Evolutionary conservation across 2,888 invertebrate species (phyloP).

Genomic region (Sinelater perroti): DNA sequence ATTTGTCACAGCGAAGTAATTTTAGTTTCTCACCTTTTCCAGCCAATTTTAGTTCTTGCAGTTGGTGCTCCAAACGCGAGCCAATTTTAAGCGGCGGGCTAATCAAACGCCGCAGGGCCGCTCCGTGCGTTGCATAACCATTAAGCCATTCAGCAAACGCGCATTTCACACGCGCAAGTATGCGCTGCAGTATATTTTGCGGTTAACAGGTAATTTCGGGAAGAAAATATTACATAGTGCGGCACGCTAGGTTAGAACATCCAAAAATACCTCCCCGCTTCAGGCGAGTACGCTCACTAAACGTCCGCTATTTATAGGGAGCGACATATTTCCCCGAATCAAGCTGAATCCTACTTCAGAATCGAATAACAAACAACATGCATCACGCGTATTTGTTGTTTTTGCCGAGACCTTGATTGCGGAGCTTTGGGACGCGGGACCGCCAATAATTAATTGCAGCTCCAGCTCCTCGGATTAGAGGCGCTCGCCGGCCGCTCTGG

Average conservation of each 20-base stretch:
- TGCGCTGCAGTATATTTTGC: background rate
- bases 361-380: slow-evolving; percentile 33
- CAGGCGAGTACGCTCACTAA: slow-evolving; percentile 37
- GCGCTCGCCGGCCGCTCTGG: background rate
- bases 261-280: slow-evolving; percentile 40
- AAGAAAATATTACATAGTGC: slow-evolving; percentile 32
- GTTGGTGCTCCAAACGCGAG: too few species aligned
- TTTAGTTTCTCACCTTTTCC: too few species aligned
- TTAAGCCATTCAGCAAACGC: too few species aligned
- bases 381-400: slow-evolving; percentile 26
- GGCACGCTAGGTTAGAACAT: slow-evolving; percentile 30
- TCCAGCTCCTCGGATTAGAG: slow-evolving; percentile 7
- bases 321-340: slow-evolving; percentile 39
- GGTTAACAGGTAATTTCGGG: slow-evolving; percentile 24
- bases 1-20: too few species aligned
- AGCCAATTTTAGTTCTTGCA: too few species aligned
- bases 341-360: slow-evolving; percentile 37
- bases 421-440: background rate
- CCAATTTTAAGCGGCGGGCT: too few species aligned
- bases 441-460: slow-evolving; percentile 11
- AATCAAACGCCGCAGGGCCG: too few species aligned
- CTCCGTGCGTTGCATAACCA: too few species aligned
- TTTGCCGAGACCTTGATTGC: slow-evolving; percentile 13
- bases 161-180: too few species aligned
- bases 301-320: slow-evolving; percentile 37